These are phyloP conservation scores for Tadarida brasiliensis DNA, from an alignment of 2,797 vertebrate genomes.

Conservation along the genomic window DNA sequence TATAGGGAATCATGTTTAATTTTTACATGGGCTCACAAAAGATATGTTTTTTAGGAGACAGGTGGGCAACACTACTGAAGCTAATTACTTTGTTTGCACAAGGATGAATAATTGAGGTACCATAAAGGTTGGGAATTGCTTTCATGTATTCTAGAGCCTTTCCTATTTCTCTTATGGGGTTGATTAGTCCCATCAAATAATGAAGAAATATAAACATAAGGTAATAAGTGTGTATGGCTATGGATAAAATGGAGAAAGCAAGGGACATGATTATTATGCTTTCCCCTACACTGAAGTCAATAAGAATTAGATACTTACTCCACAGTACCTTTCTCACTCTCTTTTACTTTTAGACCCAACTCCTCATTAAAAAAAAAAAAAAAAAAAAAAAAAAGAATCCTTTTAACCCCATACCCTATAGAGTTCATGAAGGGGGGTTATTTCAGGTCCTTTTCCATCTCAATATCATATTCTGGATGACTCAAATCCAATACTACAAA, in stretches of 20 bases:
- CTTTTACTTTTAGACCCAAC: neutral
- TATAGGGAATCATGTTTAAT: neutral
- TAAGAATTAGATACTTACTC: neutral
- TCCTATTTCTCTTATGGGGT: neutral
- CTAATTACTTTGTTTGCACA: neutral
- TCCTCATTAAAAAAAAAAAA: neutral
- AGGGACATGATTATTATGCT: neutral
- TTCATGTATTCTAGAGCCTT: neutral
- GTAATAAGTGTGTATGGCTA: neutral
- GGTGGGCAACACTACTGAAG: neutral
- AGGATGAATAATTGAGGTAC: neutral
- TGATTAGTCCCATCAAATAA: neutral
- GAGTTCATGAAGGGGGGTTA: neutral
- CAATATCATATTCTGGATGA: neutral
- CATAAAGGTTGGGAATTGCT: neutral
- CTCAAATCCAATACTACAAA: neutral
- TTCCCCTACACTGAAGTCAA: neutral
- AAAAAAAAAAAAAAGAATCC: no score
- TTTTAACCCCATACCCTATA: neutral
- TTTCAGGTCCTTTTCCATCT: slow-evolving; percentile 1
- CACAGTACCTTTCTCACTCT: neutral
- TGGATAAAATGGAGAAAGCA: neutral
- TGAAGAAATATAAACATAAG: neutral
- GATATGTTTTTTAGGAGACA: neutral
- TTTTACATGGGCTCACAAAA: neutral